Conservation (phyloP, 1,140 invertebrate species). For the Tribolium madens region DNA sequence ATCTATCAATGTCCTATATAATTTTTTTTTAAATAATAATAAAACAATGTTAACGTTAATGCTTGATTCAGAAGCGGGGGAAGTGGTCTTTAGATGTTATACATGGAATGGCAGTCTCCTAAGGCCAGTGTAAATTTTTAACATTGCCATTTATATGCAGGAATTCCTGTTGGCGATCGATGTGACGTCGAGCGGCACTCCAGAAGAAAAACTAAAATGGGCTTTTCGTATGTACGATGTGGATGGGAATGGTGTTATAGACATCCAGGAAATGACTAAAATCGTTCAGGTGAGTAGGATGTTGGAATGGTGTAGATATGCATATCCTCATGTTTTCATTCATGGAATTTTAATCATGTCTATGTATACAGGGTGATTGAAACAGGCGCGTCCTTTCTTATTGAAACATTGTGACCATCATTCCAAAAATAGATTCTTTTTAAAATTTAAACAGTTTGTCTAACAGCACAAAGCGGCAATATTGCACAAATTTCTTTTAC, state of each 20-base stretch:
- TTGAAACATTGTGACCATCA: no score
- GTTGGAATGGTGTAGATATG: neutral
- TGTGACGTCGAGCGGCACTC: conserved; percentile 96
- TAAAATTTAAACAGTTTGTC: no score
- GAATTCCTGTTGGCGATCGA: conserved; percentile 98
- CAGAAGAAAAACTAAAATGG: conserved; percentile 99
- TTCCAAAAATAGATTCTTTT: no score
- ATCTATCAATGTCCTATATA: no score
- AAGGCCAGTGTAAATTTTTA: conserved; percentile 55
- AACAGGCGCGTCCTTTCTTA: no score
- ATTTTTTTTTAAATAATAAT: no score
- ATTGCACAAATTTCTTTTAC: no score
- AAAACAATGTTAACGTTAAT: neutral
- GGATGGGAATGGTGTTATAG: conserved; percentile 99
- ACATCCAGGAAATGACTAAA: conserved; percentile 96
- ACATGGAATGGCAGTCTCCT: neutral
- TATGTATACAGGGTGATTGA: no score
- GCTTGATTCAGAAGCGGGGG: neutral
- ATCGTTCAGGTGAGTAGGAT: conserved; percentile 84
- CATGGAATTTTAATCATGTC: neutral
- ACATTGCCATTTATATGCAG: conserved; percentile 69
- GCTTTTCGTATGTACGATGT: conserved; percentile 99
- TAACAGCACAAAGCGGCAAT: no score
- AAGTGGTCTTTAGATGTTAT: neutral
- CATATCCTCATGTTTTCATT: neutral